Conservation (phyloP, 2,113 vertebrate species). For the Colaptes auratus region DNA sequence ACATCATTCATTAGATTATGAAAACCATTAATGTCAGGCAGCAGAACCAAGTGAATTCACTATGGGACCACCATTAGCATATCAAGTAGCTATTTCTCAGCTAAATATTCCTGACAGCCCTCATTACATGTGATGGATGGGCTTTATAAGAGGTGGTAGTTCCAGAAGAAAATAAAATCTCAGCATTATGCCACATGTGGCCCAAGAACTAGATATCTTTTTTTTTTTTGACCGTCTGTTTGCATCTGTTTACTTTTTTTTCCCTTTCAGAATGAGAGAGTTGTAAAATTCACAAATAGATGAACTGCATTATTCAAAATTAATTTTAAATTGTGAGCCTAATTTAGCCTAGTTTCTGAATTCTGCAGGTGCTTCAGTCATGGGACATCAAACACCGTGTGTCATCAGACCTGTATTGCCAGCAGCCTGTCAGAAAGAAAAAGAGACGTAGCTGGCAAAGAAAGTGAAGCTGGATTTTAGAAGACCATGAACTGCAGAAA, state of each 20-base stretch:
- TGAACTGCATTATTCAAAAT: conserved; percentile 74
- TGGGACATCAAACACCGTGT: conserved; percentile 13
- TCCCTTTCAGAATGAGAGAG: conserved; percentile 44
- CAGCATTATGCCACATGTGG: conserved; percentile 63
- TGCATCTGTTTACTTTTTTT: conserved; percentile 35
- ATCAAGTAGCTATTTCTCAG: conserved; percentile 88
- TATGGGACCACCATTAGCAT: conserved; percentile 86
- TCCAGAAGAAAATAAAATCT: conserved; percentile 80
- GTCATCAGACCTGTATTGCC: conserved; percentile 2
- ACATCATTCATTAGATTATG: conserved; percentile 95
- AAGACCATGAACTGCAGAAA: background rate
- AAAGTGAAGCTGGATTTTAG: background rate
- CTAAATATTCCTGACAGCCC: conserved; percentile 91
- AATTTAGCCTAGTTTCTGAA: conserved; percentile 69
- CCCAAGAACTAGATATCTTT: conserved; percentile 62
- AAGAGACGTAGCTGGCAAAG: background rate
- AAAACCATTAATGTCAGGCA: conserved; percentile 92
- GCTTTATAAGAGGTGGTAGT: conserved; percentile 87
- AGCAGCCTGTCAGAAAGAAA: conserved; percentile 40
- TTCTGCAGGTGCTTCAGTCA: conserved; percentile 53
- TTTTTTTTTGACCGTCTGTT: conserved; percentile 63
- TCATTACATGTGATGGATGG: conserved; percentile 90
- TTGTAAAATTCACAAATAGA: conserved; percentile 72
- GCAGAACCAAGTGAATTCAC: conserved; percentile 90
- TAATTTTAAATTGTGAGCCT: conserved; percentile 67